Evolutionary conservation across 1,140 invertebrate genomes (phyloP), one percentile per base, ranked within the genome.

Genomic region (Ostrea edulis): DNA sequence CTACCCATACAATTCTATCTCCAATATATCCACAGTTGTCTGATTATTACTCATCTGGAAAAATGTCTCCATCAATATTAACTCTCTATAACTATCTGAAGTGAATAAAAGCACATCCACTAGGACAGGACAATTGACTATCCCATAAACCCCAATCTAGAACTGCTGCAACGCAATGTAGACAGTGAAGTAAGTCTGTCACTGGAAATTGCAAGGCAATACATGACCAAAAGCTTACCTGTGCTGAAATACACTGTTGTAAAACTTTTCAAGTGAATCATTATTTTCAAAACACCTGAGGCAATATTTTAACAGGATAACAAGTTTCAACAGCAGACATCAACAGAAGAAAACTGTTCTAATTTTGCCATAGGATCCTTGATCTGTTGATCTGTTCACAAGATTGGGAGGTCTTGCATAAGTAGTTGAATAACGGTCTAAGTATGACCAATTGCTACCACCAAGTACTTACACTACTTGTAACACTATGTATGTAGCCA

Each of bases 191-290:
- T 25, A 77, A 77, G 22, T 25, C 29, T 35, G 68, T 77, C 68
- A 77, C 22, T 77, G 9, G 68, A 77, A 77, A 77, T 29, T 29
- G 68, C 25, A 35, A 35, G 2, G 25, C 58, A 17, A 62, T 62
- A 62, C 8, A 22, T 77, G 68, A 25, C 68, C 35, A 77, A 9
- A 29, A 25, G 0, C 12, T 77, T 77, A 29, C 22, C 68, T 35
- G 22, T 22, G 22, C 68, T 29, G 68, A 77, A 77, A 77, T 77
- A 77, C 29, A 77, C 68, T 77, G 68, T 77, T 77, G 68, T 77
- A 29, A 77, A 77, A 77, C 68, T 77, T 25, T 77, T 77, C 68
- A 77, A 77, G 68, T 77, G 68, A 77, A 77, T 77, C 68, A 77
- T 77, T 77, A 77, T 77, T 77, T 77, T 77, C 25, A 35, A 77